These are phyloP conservation scores for Phyllostomus discolor DNA, from an alignment of 2,113 vertebrate genomes.

Conservation along the genomic window DNA sequence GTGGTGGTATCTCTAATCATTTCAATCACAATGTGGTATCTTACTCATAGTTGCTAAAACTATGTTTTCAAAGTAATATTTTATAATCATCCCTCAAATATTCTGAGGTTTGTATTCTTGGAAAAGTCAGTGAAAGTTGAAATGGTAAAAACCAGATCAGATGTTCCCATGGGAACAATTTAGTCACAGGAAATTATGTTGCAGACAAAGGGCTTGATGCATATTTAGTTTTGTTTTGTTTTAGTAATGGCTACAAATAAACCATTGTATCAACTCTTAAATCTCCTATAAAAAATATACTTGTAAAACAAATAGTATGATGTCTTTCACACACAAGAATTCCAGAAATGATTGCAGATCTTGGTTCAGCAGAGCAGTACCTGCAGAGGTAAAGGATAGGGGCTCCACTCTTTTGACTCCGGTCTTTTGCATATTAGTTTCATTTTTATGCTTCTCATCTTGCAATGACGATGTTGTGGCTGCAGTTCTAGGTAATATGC, in stretches of 20 bases:
- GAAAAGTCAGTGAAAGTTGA: neutral
- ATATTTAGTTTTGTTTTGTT: slow-evolving; percentile 34
- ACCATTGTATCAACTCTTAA: slow-evolving; percentile 4
- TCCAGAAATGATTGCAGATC: neutral
- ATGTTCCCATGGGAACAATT: neutral
- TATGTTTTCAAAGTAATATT: slow-evolving; percentile 13
- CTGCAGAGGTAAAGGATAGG: neutral
- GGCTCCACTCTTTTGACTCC: neutral
- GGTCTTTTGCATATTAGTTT: neutral
- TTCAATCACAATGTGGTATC: neutral
- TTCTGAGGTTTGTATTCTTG: neutral
- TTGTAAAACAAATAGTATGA: neutral
- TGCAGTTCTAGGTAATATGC: neutral
- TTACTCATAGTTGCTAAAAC: neutral
- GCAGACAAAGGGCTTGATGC: neutral
- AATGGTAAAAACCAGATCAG: neutral
- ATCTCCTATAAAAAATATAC: neutral
- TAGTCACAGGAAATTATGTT: slow-evolving; percentile 29
- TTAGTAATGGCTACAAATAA: slow-evolving; percentile 15
- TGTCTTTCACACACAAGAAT: neutral
- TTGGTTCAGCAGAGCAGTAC: neutral
- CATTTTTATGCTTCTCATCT: neutral
- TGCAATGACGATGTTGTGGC: neutral
- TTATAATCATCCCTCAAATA: slow-evolving; percentile 16
- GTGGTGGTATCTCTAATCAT: neutral